Conservation (phyloP, 1,140 invertebrate genomes). For the Nomia melanderi region DNA sequence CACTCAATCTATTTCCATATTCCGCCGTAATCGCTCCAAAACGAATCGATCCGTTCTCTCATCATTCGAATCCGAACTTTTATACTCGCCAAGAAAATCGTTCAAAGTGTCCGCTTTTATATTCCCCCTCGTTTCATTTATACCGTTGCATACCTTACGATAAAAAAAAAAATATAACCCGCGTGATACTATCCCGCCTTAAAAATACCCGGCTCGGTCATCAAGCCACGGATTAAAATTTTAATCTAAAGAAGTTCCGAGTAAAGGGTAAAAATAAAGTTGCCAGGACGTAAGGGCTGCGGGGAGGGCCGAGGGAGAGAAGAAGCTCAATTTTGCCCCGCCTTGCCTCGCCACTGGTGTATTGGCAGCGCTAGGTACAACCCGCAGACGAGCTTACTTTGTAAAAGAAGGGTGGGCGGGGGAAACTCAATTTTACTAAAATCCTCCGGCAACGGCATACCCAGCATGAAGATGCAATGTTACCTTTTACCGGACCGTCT, state of each 20-base stretch:
- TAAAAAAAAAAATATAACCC: constrained; percentile 2
- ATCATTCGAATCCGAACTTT: background rate
- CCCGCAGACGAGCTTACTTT: constrained; percentile 8
- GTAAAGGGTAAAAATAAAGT: background rate
- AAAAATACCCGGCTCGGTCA: constrained; percentile 2
- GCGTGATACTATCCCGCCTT: background rate
- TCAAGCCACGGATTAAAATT: constrained; percentile 17
- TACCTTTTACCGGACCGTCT: constrained; percentile 11
- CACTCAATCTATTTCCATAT: background rate
- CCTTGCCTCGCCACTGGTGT: background rate
- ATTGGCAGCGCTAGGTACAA: constrained; percentile 7
- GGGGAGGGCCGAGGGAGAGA: background rate
- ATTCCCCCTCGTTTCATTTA: background rate
- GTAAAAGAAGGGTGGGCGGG: constrained; percentile 17
- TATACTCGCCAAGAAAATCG: background rate
- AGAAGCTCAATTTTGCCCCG: constrained; percentile 7
- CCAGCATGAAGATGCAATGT: background rate
- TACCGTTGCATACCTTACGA: background rate
- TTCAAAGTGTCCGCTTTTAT: background rate
- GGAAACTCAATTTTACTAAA: constrained; percentile 75
- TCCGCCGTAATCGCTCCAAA: background rate
- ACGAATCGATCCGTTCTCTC: background rate
- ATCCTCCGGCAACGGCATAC: constrained; percentile 48
- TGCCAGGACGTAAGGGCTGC: background rate
- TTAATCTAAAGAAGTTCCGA: constrained; percentile 17